phyloP scores from a whole-genome alignment of 2,113 vertebrate genomes.

The Hassar affinis region DNA sequence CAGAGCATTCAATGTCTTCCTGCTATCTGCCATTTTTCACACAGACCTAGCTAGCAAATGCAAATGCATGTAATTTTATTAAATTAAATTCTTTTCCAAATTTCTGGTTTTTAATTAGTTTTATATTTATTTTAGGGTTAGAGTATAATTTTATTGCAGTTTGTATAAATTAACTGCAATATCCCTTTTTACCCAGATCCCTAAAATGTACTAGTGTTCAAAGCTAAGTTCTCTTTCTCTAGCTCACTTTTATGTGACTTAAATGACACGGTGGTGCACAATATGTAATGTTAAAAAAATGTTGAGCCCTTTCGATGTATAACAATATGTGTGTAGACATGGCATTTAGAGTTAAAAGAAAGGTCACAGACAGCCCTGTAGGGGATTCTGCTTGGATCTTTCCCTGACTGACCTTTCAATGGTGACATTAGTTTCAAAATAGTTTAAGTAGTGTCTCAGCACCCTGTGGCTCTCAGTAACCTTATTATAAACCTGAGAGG shows the following conservation, averaged over 20 bases:
- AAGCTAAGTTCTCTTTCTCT: not conserved
- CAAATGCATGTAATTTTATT: not conserved
- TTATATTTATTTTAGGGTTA: not conserved
- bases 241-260: not conserved
- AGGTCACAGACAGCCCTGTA: slow-evolving; percentile 48
- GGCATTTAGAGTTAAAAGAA: slow-evolving; percentile 61
- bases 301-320: not conserved
- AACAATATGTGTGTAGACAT: not conserved
- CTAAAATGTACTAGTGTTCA: not conserved
- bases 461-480: slow-evolving; percentile 34
- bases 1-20: not conserved
- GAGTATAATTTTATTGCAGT: not conserved
- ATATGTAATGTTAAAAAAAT: not conserved
- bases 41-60: not conserved
- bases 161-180: not conserved
- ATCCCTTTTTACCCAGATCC: not conserved
- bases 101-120: not conserved
- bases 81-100: not conserved
- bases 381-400: slow-evolving; percentile 50
- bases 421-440: slow-evolving; percentile 37
- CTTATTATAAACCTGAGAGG: slow-evolving; percentile 31
- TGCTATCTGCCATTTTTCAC: not conserved
- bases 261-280: not conserved
- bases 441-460: slow-evolving; percentile 37
- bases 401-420: slow-evolving; percentile 53